Conservation (phyloP, 1,140 invertebrate species). For the Drosophila nebulosa region DNA sequence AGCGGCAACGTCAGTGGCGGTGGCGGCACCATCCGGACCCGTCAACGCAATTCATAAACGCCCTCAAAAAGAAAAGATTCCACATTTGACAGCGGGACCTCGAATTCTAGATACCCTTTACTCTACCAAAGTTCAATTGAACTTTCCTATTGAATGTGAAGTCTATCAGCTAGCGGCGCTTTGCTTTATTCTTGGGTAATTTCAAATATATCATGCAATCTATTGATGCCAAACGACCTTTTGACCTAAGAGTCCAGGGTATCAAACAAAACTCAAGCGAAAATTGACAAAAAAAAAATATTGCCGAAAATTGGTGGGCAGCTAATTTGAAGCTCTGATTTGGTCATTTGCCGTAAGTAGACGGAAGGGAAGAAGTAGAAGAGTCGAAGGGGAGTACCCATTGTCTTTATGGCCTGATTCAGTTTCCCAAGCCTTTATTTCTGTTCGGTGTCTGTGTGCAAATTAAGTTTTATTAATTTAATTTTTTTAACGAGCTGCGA, state of each 20-base stretch:
- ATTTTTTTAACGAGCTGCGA: conserved; percentile 71
- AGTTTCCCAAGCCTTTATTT: conserved; percentile 10
- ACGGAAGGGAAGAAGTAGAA: background rate
- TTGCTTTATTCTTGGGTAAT: too few relatives aligned
- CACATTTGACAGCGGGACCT: background rate
- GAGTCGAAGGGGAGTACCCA: background rate
- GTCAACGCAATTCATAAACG: conserved; percentile 49
- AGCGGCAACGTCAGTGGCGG: conserved; percentile 21
- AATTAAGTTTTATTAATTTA: conserved; percentile 79
- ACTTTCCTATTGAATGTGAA: too few relatives aligned
- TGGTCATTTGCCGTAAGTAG: conserved; percentile 51
- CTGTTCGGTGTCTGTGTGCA: conserved; percentile 34
- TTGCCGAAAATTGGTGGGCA: conserved; percentile 46
- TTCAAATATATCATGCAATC: background rate
- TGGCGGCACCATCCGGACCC: conserved; percentile 5
- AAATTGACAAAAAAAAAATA: background rate
- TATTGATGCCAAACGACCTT: background rate
- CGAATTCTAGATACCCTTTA: background rate
- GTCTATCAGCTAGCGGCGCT: too few relatives aligned
- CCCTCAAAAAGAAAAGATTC: conserved; percentile 40
- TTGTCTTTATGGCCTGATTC: conserved; percentile 34
- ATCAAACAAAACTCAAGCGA: background rate
- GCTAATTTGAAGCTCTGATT: conserved; percentile 66
- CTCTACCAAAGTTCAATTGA: too few relatives aligned
- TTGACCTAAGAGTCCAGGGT: background rate